These are phyloP conservation scores for Chelonus formosanus DNA, from an alignment of 2,888 invertebrate genomes.

Conservation along the genomic window DNA sequence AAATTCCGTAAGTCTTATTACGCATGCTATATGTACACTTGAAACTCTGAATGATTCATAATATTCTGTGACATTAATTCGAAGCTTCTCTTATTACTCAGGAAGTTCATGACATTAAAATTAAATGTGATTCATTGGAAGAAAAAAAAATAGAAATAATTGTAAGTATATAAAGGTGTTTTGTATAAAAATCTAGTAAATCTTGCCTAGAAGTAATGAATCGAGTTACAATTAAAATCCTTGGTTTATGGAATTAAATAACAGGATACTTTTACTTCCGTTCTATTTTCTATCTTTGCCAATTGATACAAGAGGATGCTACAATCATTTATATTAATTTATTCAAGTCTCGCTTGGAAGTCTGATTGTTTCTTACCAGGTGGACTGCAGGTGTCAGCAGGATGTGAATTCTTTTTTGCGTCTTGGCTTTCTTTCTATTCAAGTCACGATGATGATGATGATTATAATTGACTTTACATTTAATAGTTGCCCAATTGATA, in stretches of 20 bases:
- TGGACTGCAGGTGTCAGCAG: conserved; percentile 28
- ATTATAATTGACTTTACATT: conserved; percentile 8
- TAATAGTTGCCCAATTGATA: conserved; percentile 13
- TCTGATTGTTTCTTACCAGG: conserved; percentile 27
- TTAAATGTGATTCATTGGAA: conserved; percentile 8
- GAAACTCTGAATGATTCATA: conserved; percentile 23
- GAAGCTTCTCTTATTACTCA: conserved; percentile 29
- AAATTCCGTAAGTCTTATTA: too few species aligned
- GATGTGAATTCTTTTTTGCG: conserved; percentile 16
- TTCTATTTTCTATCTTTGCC: conserved; percentile 8
- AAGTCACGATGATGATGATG: conserved; percentile 14
- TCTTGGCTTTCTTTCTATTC: conserved; percentile 7
- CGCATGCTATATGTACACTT: neutral
- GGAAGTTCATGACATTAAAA: conserved; percentile 27
- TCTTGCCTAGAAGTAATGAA: neutral
- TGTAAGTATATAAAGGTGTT: too few species aligned
- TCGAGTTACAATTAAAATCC: neutral
- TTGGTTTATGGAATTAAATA: neutral
- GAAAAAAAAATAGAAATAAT: neutral
- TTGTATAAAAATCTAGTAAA: too few species aligned
- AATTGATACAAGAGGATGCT: neutral
- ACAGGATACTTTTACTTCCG: conserved; percentile 19
- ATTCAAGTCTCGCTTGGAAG: conserved; percentile 26
- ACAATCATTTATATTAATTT: conserved; percentile 20
- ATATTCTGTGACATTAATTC: conserved; percentile 22